A percentile compares a stretch with the other conserved stretches of the same genome.
Evolutionary conservation across 1,140 invertebrate species (phyloP).

Genomic region (Holcopasites calliopsidis): DNA sequence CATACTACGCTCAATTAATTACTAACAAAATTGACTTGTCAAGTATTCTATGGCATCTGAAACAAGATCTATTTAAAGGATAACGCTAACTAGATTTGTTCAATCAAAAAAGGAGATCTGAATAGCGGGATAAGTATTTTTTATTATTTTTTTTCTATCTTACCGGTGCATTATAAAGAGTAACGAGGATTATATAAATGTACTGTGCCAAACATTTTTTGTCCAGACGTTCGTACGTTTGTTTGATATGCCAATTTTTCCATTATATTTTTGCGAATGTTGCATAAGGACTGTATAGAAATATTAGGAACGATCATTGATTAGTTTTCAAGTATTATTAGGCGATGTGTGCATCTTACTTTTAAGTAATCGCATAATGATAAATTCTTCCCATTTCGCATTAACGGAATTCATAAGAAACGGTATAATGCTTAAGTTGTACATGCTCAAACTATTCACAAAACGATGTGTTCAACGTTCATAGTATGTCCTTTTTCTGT

Average conservation of each 20-base stretch:
- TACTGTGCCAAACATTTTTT: constrained; percentile 58
- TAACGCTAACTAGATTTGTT: neutral
- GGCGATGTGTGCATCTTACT: constrained; percentile 26
- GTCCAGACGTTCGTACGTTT: constrained; percentile 12
- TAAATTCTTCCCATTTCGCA: constrained; percentile 8
- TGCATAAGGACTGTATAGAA: constrained; percentile 38
- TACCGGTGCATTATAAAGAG: constrained; percentile 30
- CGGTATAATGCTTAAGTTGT: constrained; percentile 21
- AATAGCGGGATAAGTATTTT: constrained; percentile 1
- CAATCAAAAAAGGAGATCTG: neutral
- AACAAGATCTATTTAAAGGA: neutral
- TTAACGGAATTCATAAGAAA: constrained; percentile 9
- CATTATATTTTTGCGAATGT: constrained; percentile 20
- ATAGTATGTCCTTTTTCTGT: constrained; percentile 25
- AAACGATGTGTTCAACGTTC: constrained; percentile 54
- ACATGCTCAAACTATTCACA: constrained; percentile 49
- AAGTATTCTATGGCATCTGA: constrained; percentile 5
- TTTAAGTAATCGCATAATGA: constrained; percentile 31
- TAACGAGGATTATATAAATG: constrained; percentile 34
- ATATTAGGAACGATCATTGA: constrained; percentile 31
- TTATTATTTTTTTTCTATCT: constrained; percentile 34
- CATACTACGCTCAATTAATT: constrained; percentile 1
- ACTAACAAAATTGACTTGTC: neutral
- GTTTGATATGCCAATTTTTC: constrained; percentile 38
- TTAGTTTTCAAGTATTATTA: constrained; percentile 58